Evolutionary conservation across 2,888 invertebrate genomes (phyloP).

Genomic region (Macrophya alboannulata): DNA sequence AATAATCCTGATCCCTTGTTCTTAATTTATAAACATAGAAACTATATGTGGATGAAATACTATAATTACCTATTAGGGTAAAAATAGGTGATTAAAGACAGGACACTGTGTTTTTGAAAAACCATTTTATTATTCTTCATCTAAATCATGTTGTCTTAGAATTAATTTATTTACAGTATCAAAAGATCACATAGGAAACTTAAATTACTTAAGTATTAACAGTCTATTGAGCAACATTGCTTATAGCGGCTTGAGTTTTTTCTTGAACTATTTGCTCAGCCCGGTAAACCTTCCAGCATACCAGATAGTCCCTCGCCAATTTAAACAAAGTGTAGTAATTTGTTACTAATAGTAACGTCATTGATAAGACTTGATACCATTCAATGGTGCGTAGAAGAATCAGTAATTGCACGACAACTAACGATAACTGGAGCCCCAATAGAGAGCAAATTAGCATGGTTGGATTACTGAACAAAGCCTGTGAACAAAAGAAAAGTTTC

Average conservation of each 20-base stretch:
- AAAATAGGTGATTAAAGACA: not conserved
- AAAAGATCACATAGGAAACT: slow-evolving; percentile 56
- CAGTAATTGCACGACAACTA: slow-evolving; percentile 90
- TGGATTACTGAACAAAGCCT: slow-evolving; percentile 95
- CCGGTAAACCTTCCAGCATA: slow-evolving; percentile 91
- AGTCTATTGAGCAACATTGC: slow-evolving; percentile 58
- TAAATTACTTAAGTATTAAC: slow-evolving; percentile 34
- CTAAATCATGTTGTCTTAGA: slow-evolving; percentile 17
- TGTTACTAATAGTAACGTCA: slow-evolving; percentile 92
- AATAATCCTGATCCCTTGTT: not conserved
- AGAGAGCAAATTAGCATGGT: slow-evolving; percentile 88
- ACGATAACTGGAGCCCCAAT: slow-evolving; percentile 86
- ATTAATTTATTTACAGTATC: slow-evolving; percentile 57
- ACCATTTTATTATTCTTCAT: slow-evolving; percentile 27
- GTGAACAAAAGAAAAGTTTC: slow-evolving; percentile 75
- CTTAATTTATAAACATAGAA: not conserved
- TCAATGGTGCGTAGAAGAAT: slow-evolving; percentile 90
- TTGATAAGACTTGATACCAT: slow-evolving; percentile 96
- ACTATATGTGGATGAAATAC: not conserved
- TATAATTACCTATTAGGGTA: not conserved
- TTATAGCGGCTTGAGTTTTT: slow-evolving; percentile 77
- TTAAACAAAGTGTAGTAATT: slow-evolving; percentile 97
- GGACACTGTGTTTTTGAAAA: slow-evolving; percentile 17
- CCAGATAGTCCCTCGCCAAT: slow-evolving; percentile 91
- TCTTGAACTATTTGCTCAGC: slow-evolving; percentile 87